Conservation (phyloP, 2,113 vertebrate genomes). For the Rana temporaria region DNA sequence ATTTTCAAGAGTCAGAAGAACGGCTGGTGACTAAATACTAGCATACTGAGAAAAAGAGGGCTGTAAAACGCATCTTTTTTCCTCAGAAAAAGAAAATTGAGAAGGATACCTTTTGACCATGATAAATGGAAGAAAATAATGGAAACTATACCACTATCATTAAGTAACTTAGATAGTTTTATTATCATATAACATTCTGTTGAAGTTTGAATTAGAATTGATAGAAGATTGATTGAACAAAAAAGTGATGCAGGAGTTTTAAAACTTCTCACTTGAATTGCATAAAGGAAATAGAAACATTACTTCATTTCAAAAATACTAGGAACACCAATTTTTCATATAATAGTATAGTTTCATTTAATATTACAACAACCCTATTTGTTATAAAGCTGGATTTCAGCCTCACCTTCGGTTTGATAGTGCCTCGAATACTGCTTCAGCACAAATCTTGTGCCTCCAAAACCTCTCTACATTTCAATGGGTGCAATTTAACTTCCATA, state of each 20-base stretch:
- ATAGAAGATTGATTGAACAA: constrained; percentile 47
- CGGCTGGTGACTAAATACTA: constrained; percentile 3
- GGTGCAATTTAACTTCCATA: too few relatives aligned
- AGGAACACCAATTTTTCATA: neutral
- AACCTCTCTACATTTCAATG: too few relatives aligned
- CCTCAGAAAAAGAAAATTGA: constrained; percentile 39
- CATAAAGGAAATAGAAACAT: constrained; percentile 30
- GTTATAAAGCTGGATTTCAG: too few relatives aligned
- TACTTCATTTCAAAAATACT: neutral
- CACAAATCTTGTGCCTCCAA: too few relatives aligned
- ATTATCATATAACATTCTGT: constrained; percentile 54
- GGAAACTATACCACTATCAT: constrained; percentile 49
- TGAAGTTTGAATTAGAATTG: constrained; percentile 47
- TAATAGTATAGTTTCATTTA: too few relatives aligned
- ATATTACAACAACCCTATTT: too few relatives aligned
- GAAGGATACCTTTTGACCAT: constrained; percentile 55
- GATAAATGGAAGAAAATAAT: constrained; percentile 54
- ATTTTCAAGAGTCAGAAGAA: neutral
- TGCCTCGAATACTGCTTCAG: too few relatives aligned
- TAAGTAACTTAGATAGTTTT: constrained; percentile 48
- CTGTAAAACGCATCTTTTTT: constrained; percentile 3
- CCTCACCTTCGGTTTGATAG: too few relatives aligned
- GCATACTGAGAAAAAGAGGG: constrained; percentile 1
- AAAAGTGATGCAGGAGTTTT: constrained; percentile 28
- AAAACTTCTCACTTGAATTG: constrained; percentile 37